These are phyloP conservation scores for Scaptomyza cyrtandrae DNA, from an alignment of 2,888 invertebrate genomes.

Conservation along the genomic window DNA sequence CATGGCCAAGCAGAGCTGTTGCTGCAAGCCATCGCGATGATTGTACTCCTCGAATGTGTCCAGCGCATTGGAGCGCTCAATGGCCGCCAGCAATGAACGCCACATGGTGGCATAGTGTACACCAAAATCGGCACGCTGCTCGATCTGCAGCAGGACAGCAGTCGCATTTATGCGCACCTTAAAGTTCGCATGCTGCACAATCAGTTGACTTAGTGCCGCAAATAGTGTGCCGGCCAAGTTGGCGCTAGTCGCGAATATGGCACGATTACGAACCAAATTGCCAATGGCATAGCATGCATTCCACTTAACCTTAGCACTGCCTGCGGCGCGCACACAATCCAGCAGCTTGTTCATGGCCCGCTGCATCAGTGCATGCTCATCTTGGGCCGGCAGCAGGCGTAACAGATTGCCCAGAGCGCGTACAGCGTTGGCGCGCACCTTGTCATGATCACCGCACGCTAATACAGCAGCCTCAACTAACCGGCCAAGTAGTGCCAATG, in stretches of 20 bases:
- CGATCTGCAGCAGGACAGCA: slow-evolving; percentile 89
- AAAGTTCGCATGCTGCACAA: slow-evolving; percentile 91
- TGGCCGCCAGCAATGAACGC: slow-evolving; percentile 89
- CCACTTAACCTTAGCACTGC: slow-evolving; percentile 95
- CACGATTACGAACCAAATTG: slow-evolving; percentile 89
- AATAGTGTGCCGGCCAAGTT: slow-evolving; percentile 85
- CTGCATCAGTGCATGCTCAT: slow-evolving; percentile 86
- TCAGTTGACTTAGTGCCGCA: slow-evolving; percentile 87
- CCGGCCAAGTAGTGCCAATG: slow-evolving; percentile 88
- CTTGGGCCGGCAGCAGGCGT: slow-evolving; percentile 86
- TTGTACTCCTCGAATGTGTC: slow-evolving; percentile 93
- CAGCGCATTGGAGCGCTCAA: slow-evolving; percentile 91
- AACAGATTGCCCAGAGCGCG: slow-evolving; percentile 93
- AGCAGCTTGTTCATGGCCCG: slow-evolving; percentile 88
- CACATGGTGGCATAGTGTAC: slow-evolving; percentile 87
- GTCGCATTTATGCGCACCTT: slow-evolving; percentile 96
- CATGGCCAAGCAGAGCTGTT: slow-evolving; percentile 92
- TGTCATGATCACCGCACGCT: slow-evolving; percentile 90
- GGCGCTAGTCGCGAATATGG: slow-evolving; percentile 70
- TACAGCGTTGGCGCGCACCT: slow-evolving; percentile 90
- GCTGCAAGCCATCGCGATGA: slow-evolving; percentile 93
- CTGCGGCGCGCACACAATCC: slow-evolving; percentile 88
- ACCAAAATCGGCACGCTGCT: slow-evolving; percentile 87
- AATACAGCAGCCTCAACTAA: slow-evolving; percentile 88
- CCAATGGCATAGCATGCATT: slow-evolving; percentile 96